phyloP scores from a whole-genome alignment of 2,888 invertebrate genomes.

The Meghimatium bilineatum region DNA sequence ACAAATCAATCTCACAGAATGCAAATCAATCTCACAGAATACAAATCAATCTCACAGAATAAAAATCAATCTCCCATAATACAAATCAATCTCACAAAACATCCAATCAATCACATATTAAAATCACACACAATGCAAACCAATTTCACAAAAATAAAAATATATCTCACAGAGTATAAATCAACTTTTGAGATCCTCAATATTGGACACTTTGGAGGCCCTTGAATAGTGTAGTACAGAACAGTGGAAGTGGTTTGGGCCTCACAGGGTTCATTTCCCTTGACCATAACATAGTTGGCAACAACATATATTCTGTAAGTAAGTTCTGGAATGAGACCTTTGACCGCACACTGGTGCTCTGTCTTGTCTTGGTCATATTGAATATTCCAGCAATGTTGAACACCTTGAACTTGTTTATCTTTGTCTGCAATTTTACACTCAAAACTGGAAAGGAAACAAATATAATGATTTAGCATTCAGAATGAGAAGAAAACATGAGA shows the following conservation, averaged over 20 bases:
- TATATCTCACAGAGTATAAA: constrained; percentile 66
- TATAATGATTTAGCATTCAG: neutral
- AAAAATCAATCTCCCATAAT: constrained; percentile 59
- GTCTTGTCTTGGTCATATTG: constrained; percentile 53
- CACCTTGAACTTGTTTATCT: constrained; percentile 64
- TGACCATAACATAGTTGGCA: constrained; percentile 72
- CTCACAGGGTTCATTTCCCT: constrained; percentile 71
- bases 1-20: constrained; percentile 60
- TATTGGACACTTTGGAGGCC: constrained; percentile 71
- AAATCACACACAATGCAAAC: neutral
- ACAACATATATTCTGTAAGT: constrained; percentile 74
- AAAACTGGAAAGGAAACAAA: constrained; percentile 63
- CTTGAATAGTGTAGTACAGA: constrained; percentile 74
- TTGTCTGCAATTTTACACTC: constrained; percentile 74
- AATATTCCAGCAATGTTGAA: constrained; percentile 76
- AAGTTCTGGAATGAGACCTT: constrained; percentile 72
- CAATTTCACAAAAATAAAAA: neutral
- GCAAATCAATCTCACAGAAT: neutral
- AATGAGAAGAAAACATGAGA: no score
- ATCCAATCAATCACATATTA: neutral
- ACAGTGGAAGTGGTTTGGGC: constrained; percentile 74
- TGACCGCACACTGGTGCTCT: constrained; percentile 63
- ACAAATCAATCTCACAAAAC: neutral
- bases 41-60: constrained; percentile 63
- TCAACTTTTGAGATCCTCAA: constrained; percentile 70